Conservation (phyloP, 2,797 vertebrate species). For the Oreochromis grahami region DNA sequence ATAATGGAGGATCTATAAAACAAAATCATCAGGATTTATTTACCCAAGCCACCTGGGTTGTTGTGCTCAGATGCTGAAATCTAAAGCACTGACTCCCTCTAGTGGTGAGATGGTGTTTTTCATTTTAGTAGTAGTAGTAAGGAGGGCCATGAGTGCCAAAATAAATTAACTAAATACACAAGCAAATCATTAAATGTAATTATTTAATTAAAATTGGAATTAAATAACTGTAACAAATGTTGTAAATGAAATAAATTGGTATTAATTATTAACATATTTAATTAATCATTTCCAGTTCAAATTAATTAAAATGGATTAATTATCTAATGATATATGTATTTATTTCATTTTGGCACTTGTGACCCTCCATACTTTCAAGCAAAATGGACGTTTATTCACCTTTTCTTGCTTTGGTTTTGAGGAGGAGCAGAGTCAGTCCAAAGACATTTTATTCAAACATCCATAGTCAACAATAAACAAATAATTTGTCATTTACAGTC, state of each 20-base stretch:
- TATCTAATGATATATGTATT: background rate
- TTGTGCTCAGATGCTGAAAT: background rate
- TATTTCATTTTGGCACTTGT: background rate
- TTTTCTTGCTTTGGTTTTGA: background rate
- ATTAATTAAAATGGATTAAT: background rate
- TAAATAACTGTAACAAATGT: background rate
- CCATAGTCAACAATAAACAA: constrained; percentile 58
- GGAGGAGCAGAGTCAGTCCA: constrained; percentile 32
- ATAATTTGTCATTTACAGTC: constrained; percentile 66
- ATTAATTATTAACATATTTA: background rate
- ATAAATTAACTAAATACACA: background rate
- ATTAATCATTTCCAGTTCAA: background rate
- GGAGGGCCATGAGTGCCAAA: background rate
- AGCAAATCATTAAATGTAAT: background rate
- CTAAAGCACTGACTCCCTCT: constrained; percentile 18
- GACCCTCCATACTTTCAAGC: background rate
- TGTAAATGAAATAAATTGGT: background rate
- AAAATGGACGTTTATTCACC: background rate
- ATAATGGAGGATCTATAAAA: background rate
- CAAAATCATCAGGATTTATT: background rate
- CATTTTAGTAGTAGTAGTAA: too few relatives aligned
- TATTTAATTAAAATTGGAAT: background rate
- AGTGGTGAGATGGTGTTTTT: background rate
- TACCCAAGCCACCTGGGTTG: background rate
- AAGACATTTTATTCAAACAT: constrained; percentile 68